Base-by-base conservation (phyloP, 2,888 invertebrate species). In the Diplolepis rosae region DNA sequence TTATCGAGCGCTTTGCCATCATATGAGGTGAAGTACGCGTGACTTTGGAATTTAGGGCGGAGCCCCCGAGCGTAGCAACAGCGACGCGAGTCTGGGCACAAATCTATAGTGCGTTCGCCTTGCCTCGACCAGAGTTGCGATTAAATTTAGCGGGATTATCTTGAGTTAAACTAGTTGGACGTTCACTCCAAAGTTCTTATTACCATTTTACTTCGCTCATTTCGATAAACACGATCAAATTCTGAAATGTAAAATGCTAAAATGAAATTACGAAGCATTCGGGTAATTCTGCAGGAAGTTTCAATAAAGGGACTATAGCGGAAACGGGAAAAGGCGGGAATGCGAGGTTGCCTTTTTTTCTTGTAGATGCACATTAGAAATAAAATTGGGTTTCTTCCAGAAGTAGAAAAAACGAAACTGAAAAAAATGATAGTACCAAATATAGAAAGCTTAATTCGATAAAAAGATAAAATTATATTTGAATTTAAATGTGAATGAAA, bases 21-120 rank as follows among this genome's bases (percentile, higher is more conserved):
- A 61, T 24, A 61, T 61, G 18, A 24, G 45, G 27, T 48, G 42
- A 56, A 68, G 45, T 61, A 61, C 35, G 61, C 61, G 61, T 61
- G 39, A 61, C 39, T 61, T 27, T 24, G 35, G 74, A 70, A 77
- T 78, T 79, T 77, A 79, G 81, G 81, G 81, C 81, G 81, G 76
- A 78, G 80, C 77, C 80, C 76, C 69, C 70, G 65, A 77, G 75
- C 79, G 71, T 78, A 73, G 77, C 75, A 76, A 76, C 77, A 74
- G 48, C 68, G 35, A 56, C 18, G 56, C 56, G 24, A 61, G 61
- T 61, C 61, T 61, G 61, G 39, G 39, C 50, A 48, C 56, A 35
- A 51, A 56, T 50, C 42, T 42, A 18, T 42, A 15, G 39, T 52
- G 35, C 39, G 24, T 61, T 61, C 61, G 24, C 39, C 39, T 61